Base-by-base conservation (phyloP, 1,140 invertebrate genomes). In the Diprion similis region DNA sequence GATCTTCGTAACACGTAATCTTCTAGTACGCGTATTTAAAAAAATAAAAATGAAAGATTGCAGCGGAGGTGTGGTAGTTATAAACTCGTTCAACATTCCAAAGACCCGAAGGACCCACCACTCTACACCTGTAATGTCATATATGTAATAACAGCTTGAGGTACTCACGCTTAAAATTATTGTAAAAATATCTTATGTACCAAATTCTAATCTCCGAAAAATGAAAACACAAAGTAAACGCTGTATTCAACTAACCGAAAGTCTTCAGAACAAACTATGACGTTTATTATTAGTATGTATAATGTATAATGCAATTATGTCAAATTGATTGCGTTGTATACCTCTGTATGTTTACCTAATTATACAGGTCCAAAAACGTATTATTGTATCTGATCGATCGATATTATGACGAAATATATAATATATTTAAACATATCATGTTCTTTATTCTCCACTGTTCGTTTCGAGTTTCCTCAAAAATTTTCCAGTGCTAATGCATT, bases 341-440 rank as follows among this genome's bases (percentile, higher is more conserved):
- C 82, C 83, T 84, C 81, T 84, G 81, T 85, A 78, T 85, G 80
- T 83, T 82, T 79, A 81, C 84, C 84, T 81, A 37, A 37, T 37
- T 82, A 85, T 83, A 80, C 82, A 84, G 79, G 80, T 84, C 81
- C 78, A 83, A 81, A 81, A 37, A 37, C 83, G 80, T 85, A 84
- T 83, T 81, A 84, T 84, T 85, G 80, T 85, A 85, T 84, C 82
- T 82, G 79, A 81, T 84, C 82, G 78, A 81, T 37, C 24, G 24
- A 79, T 82, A 83, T 82, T 83, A 83, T 82, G 79, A 81, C 70
- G 74, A 76, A 77, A 82, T 81, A 81, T 79, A 81, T 81, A 78
- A 79, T 71, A 78, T 78, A 78, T 82, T 78, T 76, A 78, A 77
- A 71, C 65, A 76, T 78, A 78, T 76, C 46, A 37, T 37, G 24